Base-by-base conservation (phyloP, 2,113 vertebrate genomes). In the Trinectes maculatus region DNA sequence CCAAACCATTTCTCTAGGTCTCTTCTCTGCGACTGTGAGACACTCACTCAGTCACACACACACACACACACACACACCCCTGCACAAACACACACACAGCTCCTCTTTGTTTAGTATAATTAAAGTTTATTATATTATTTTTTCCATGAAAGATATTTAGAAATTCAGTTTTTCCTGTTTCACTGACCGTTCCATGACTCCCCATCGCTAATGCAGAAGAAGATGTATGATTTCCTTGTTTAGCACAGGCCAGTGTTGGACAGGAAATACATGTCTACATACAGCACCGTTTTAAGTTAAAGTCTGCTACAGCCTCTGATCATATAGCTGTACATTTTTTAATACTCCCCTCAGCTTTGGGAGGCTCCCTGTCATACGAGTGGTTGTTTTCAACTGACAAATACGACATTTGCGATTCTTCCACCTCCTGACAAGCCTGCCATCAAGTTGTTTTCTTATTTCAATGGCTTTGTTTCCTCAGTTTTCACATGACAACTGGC, bases 181-280 rank as follows among this genome's bases (percentile, higher is more conserved):
- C 6, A 4, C 7, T 58, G 40, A 67, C 47, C 55, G 66, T 22
- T 58, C 36, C 36, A 13, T 65, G 52, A 61, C 77, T 42, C 49
- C 56, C 31, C 1, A 5, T 51, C 39, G 5, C 5, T 1, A 11
- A 16, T 46, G 5, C 18, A 3, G 22, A 22, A 19, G 19, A n/a
- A 3, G 53, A 80, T 65, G 66, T 10, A 71, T 64, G 37, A 55
- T 75, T 79, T 87, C 61, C 67, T 53, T 15, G 29, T 46, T 15
- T 36, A 46, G 33, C 57, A 65, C 18, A 4, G 31, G 40, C 42
- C 56, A 24, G 54, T 36, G 46, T 22, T 28, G 19, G 54, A 26
- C 26, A 33, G 40, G 29, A 28, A 44, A 71, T 12, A 15, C 6
- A 34, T 12, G 8, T 55, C 10, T 18, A 58, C 22, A 26, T 8